A percentile compares a stretch with the other conserved stretches of the same genome.
phyloP scores from a whole-genome alignment of 2,113 vertebrate species.

The Marcusenius ussheri region DNA sequence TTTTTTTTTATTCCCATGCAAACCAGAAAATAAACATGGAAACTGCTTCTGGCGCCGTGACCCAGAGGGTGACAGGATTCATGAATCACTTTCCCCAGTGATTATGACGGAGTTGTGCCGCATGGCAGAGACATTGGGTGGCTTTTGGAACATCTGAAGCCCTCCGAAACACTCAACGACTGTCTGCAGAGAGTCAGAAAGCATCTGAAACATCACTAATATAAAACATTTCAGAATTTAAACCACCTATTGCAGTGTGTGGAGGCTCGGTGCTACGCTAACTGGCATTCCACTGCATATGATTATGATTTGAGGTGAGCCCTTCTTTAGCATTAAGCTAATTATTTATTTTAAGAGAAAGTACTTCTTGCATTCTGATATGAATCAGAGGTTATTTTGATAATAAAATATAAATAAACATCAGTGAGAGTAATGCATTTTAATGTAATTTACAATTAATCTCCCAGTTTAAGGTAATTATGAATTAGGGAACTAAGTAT shows the following conservation, averaged over 20 bases:
- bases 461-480: background rate
- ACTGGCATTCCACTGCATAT: background rate
- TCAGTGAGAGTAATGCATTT: background rate
- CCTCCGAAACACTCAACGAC: background rate
- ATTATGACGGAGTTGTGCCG: background rate
- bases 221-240: background rate
- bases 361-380: background rate
- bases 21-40: slow-evolving; percentile 4
- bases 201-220: background rate
- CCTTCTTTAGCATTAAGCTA: background rate
- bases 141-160: background rate
- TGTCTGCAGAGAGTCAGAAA: background rate
- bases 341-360: background rate
- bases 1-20: background rate
- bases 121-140: background rate
- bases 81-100: slow-evolving; percentile 7
- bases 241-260: background rate
- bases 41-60: background rate
- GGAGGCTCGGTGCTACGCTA: background rate
- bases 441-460: background rate
- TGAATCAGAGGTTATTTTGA: background rate
- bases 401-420: background rate
- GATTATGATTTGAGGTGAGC: background rate
- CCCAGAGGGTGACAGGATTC: background rate
- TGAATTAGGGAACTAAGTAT: background rate